These are phyloP conservation scores for Rallus crepitans DNA, from an alignment of 2,797 vertebrate species.

Conservation along the genomic window DNA sequence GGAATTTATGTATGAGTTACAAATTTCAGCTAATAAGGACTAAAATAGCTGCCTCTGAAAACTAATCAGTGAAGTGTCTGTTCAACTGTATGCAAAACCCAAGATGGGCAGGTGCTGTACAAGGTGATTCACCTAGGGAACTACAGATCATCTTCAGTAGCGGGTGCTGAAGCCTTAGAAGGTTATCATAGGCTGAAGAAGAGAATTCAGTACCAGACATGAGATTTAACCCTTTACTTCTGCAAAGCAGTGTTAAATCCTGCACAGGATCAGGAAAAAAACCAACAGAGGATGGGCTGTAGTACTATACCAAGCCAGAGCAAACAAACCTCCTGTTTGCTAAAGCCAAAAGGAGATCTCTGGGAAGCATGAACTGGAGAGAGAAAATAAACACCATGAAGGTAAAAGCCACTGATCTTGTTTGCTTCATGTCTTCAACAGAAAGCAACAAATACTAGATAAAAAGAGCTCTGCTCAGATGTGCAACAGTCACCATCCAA, in stretches of 20 bases:
- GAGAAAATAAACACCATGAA: neutral
- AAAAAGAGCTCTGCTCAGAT: neutral
- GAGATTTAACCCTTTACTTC: neutral
- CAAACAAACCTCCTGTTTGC: neutral
- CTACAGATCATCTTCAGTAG: neutral
- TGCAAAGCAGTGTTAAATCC: neutral
- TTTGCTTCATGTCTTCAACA: neutral
- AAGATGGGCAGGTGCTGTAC: fast-evolving
- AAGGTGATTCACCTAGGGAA: neutral
- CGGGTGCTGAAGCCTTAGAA: neutral
- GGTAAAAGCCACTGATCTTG: neutral
- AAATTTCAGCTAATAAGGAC: neutral
- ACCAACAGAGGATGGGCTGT: neutral
- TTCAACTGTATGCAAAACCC: neutral
- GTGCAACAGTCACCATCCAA: neutral
- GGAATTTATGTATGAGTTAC: neutral
- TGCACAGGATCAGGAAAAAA: neutral
- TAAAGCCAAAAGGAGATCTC: neutral
- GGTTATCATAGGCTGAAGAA: neutral
- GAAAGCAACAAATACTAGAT: neutral
- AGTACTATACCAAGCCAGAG: neutral
- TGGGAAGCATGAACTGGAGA: neutral
- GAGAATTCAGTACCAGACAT: neutral
- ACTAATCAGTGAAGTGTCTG: neutral
- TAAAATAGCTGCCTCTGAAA: neutral